Base-by-base conservation (phyloP, 2,888 invertebrate genomes). In the Drosophila gaucha region DNA sequence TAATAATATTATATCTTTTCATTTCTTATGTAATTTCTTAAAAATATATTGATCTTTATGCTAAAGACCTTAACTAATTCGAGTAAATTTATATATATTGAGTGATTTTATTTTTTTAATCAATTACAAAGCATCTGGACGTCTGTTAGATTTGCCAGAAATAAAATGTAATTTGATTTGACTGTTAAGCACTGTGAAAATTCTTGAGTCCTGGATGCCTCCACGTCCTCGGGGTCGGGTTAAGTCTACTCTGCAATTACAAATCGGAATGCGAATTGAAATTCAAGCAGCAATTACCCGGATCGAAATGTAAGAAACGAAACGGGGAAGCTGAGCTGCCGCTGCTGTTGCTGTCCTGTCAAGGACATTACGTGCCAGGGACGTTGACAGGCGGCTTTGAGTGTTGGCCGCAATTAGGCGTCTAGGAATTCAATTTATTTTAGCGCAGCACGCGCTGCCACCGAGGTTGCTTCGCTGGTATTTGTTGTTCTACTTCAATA, bases 201-300 rank as follows among this genome's bases (percentile, higher is more conserved):
- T 41, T 30, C 14, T 47, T 38, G 41, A 51, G 50, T 33, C 14
- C 6, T 30, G 35, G 10, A 31, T 33, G 24, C n/a, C 14, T 33
- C 36, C 36, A 49, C 26, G 56, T 38, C 36, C 38, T 50, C 49
- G 30, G 43, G 47, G 43, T 55, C 39, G 71, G 71, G 71, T 55
- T 50, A 70, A 57, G 57, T 46, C 56, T 51, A 24, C 50, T 60
- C 50, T 35, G 71, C 73, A 73, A 76, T 76, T 76, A 69, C 66
- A 59, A 63, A 64, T 63, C 67, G 59, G 69, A 67, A 70, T 79
- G 73, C 73, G 86, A 83, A 84, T 84, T 84, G 83, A 84, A 88
- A 84, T 88, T 84, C 87, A 85, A 84, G 84, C 78, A 86, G 84
- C 87, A 88, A 85, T 85, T 85, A 85, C 80, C 87, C 74, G 52